Evolutionary conservation across 2,888 invertebrate species (phyloP), one percentile per base, ranked within the genome.

Genomic region (Diabrotica balteata): DNA sequence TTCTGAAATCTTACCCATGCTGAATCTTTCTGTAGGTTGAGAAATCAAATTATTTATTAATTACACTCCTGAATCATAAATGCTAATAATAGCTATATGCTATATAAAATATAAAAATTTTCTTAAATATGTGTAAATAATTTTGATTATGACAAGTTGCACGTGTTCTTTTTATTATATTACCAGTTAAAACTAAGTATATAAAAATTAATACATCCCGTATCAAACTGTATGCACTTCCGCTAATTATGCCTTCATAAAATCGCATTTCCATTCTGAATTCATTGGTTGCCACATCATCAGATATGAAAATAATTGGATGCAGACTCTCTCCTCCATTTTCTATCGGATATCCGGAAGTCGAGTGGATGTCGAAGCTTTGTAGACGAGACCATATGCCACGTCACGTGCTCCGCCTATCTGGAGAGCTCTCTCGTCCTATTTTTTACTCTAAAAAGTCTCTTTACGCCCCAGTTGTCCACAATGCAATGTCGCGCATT

Each of bases 271-370:
- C 42, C n/a, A 45, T 45, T 57, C 45, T 11, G 45, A 63, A 57
- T 44, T 42, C 58, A 64, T 58, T 45, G 58, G 45, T 64, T 64
- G 58, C 50, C 52, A 52, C 64, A 49, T 57, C 57, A 63, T 66
- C 65, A 66, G 68, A 74, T 75, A 68, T 72, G 73, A 74, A 75
- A 75, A 74, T 75, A 75, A 75, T 75, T 76, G 76, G 75, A 75
- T 74, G 75, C 75, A 74, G 65, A 68, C 72, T 68, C 71, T 68
- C 71, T 70, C 67, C 72, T 72, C 70, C 67, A 69, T 70, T 74
- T 73, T 72, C 70, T 68, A 69, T 70, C 75, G 69, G 75, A 72
- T 68, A 72, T 70, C 64, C 67, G 72, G 73, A 72, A 70, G 71
- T 71, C 66, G 71, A 72, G 72, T 70, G 68, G 66, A 50, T 59